Percentiles rank a stretch among this genome's conserved stretches.
phyloP scores from a whole-genome alignment of 2,888 invertebrate genomes.

The Macrosiphum euphorbiae region DNA sequence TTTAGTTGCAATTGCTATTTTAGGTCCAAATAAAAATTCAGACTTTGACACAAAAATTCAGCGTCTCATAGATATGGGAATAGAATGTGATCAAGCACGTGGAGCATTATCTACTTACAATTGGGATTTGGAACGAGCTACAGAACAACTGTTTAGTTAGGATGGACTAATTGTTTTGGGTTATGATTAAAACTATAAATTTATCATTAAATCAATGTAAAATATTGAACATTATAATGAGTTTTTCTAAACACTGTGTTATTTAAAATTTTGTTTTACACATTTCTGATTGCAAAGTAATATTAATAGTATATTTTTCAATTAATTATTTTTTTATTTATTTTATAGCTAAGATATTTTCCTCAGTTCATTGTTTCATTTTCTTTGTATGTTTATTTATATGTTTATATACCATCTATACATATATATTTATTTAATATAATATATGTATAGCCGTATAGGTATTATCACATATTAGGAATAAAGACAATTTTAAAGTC shows the following conservation, averaged over 20 bases:
- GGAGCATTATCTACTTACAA: conserved; percentile 92
- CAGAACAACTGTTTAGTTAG: conserved; percentile 88
- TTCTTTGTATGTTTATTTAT: neutral
- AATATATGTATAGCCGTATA: conserved; percentile 1
- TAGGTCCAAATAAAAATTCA: conserved; percentile 80
- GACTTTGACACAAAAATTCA: conserved; percentile 91
- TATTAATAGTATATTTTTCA: conserved; percentile 12
- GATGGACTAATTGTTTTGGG: conserved; percentile 9
- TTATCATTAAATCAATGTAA: conserved; percentile 30
- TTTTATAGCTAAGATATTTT: conserved; percentile 2
- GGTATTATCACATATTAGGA: neutral
- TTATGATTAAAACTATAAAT: conserved; percentile 28
- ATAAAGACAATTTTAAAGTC: neutral
- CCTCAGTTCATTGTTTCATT: neutral
- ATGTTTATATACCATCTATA: neutral
- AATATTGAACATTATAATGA: conserved; percentile 34
- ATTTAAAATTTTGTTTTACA: conserved; percentile 37
- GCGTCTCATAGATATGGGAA: conserved; percentile 93
- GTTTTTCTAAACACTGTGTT: conserved; percentile 46
- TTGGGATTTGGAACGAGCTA: conserved; percentile 94
- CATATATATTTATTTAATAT: neutral
- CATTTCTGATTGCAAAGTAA: conserved; percentile 15
- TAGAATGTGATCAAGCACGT: conserved; percentile 89
- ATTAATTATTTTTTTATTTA: conserved; percentile 1
- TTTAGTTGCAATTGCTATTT: conserved; percentile 67